Percentiles rank a stretch among this genome's conserved stretches.
Conservation (phyloP, 2,113 vertebrate genomes). For the Centropristis striata region DNA sequence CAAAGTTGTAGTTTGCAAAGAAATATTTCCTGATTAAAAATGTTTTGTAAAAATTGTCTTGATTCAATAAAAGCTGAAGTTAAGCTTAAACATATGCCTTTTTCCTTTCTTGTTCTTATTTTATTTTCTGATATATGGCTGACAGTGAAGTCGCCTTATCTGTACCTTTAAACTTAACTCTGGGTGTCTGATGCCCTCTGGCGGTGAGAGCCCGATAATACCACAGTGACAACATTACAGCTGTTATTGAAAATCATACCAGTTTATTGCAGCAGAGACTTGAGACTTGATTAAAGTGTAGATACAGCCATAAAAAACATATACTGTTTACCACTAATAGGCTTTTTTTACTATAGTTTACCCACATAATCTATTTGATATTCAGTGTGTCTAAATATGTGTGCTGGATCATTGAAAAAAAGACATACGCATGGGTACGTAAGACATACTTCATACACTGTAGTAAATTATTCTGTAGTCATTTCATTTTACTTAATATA, state of each 20-base stretch:
- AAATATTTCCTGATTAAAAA: constrained; percentile 75
- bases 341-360: background rate
- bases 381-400: background rate
- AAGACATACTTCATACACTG: too few relatives aligned
- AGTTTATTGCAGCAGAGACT: background rate
- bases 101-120: background rate
- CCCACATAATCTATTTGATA: background rate
- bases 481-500: too few relatives aligned
- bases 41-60: constrained; percentile 82
- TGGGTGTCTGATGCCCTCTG: constrained; percentile 2
- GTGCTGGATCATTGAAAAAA: too few relatives aligned
- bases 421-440: too few relatives aligned
- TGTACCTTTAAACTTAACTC: background rate
- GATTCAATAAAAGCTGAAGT: constrained; percentile 82
- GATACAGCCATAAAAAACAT: background rate
- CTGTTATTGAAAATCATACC: background rate
- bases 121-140: background rate
- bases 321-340: too few relatives aligned
- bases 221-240: background rate
- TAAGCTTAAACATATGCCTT: constrained; percentile 42
- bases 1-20: constrained; percentile 83
- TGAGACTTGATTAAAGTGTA: background rate
- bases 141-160: background rate
- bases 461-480: too few relatives aligned
- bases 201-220: background rate